Base-by-base conservation (phyloP, 1,140 invertebrate species). In the Sycobia sp. region DNA sequence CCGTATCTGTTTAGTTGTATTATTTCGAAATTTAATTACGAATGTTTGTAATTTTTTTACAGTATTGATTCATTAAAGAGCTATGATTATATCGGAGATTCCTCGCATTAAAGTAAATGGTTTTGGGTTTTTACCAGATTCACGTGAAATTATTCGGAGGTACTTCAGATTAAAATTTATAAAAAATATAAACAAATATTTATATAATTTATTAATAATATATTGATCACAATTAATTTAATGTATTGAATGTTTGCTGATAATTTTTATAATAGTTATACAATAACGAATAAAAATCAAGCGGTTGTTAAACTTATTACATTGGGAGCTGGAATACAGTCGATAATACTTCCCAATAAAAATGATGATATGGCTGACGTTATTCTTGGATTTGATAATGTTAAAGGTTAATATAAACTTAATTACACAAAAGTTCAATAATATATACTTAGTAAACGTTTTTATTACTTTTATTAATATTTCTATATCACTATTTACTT, bases 241-340 rank as follows among this genome's bases (percentile, higher is more conserved):
- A 32, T 7, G 29, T 32, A 22, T 32, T 32, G 4, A 32, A 32
- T 7, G 29, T 32, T 4, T 7, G 29, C 4, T 32, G 4, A 7
- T 11, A 32, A 32, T 32, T 32, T 32, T 11, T 32, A n/a, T n/a
- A n/a, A 20, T 27, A 77, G 75, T 16, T 77, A 75, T 54, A 86
- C 84, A 4, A 53, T 86, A 51, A 76, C 70, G 8, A 86, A 85
- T 69, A 71, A 71, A 46, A 76, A 77, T 32, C 75, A 78, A 32
- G 75, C 83, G 56, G 72, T 63, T 36, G 81, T 85, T n/a, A 78
- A 83, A 69, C 68, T 87, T 4, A 87, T 88, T 47, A 83, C 75
- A 27, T 86, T 85, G 74, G 88, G 89, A 38, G 89, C 86, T 8
- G 82, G 84, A 3, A 83, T 90, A 16, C 86, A 84, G 11, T 83